These are phyloP conservation scores for Sternotherus odoratus DNA, from an alignment of 2,797 vertebrate species.

Conservation along the genomic window DNA sequence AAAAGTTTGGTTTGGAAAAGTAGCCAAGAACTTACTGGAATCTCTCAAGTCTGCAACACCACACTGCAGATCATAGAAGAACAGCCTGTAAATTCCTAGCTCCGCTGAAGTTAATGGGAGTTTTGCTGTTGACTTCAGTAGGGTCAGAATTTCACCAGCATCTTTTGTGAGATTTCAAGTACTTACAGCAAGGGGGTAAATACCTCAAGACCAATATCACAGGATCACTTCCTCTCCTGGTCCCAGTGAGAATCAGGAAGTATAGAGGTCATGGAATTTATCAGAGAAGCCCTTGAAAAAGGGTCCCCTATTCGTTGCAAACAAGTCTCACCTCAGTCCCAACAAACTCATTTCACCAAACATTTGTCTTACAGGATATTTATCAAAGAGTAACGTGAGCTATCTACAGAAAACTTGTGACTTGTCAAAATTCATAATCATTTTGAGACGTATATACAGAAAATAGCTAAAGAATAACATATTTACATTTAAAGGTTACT, in stretches of 20 bases:
- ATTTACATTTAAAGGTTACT: neutral
- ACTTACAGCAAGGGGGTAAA: neutral
- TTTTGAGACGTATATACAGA: neutral
- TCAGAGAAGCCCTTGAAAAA: neutral
- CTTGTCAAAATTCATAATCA: neutral
- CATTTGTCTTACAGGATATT: neutral
- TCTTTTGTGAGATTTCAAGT: fast-evolving
- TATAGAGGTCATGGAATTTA: neutral
- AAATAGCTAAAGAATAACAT: neutral
- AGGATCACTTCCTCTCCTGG: neutral
- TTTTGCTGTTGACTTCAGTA: neutral
- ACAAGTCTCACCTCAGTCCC: neutral
- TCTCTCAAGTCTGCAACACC: neutral
- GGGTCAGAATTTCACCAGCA: neutral
- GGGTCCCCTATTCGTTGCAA: neutral
- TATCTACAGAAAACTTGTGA: neutral
- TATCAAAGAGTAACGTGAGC: neutral
- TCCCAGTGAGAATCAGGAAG: neutral
- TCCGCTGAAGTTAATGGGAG: neutral
- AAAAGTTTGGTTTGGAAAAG: neutral
- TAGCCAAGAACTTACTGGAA: neutral
- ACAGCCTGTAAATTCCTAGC: neutral
- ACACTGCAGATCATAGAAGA: neutral
- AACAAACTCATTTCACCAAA: neutral
- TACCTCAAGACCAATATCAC: neutral